Evolutionary conservation across 2,113 vertebrate species (phyloP), one percentile per base, ranked within the genome.

Genomic region (Sturnus vulgaris): DNA sequence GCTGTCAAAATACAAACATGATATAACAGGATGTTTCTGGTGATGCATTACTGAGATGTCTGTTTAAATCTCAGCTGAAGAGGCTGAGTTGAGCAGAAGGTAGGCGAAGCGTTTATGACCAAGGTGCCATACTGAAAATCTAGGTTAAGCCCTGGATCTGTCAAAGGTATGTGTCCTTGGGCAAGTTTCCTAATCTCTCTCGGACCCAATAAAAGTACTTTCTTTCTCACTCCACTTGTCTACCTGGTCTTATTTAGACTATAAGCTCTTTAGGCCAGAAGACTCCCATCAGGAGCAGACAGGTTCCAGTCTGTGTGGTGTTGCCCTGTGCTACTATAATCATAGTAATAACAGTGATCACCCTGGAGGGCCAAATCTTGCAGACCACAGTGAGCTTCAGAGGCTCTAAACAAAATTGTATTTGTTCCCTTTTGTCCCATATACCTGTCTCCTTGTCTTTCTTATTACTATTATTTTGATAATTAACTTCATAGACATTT

Each of bases 211-310:
- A 94, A 83, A 91, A 93, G 37, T 57, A 86, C 75, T 82, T 86
- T 76, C 40, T 22, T 94, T 80, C 79, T 96, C 60, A 96, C 72
- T 88, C 64, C 92, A 57, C 90, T 96, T 88, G 87, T 82, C 91
- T 93, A 22, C 87, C 84, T 96, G 55, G 63, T 95, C 59, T 92
- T 82, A 90, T 77, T 90, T 88, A 94, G 47, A 44, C 52, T 80
- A 37, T 88, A 66, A 90, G 27, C 24, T 88, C 64, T 92, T 92
- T 60, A 85, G 84, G 72, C 70, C 73, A 80, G 46, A 70, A 72
- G 69, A 85, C 89, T 93, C 42, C 40, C 83, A 70, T 91, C 57
- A 91, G 44, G 37, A 94, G 76, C 60, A 95, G 90, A 85, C 13
- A 0, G 53, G 9, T 82, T 88, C 53, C 71, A 85, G 81, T 60